Evolutionary conservation across 2,888 invertebrate genomes (phyloP).

Genomic region (Drosophila nr. perissopoda): DNA sequence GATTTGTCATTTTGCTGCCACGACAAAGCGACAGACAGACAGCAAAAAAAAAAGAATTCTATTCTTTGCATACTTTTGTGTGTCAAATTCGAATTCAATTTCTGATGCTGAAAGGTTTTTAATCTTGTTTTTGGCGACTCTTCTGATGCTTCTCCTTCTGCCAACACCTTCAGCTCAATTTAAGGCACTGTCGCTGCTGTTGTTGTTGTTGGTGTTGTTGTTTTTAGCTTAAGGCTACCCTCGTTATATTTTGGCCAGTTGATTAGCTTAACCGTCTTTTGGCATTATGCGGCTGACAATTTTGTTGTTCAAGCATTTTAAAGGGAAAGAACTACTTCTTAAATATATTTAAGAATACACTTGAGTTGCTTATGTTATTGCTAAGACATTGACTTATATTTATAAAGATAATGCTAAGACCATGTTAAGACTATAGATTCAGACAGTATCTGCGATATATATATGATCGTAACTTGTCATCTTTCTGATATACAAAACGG

Average conservation of each 20-base stretch:
- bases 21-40: conserved; percentile 36
- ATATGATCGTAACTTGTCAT: neutral
- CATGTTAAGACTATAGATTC: neutral
- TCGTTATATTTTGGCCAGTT: conserved; percentile 68
- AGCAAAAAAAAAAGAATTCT: conserved; percentile 38
- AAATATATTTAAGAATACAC: neutral
- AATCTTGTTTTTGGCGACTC: conserved; percentile 74
- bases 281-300: conserved; percentile 36
- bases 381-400: neutral
- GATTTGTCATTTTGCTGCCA: conserved; percentile 80
- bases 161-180: conserved; percentile 42
- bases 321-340: neutral
- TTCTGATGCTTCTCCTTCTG: conserved; percentile 25
- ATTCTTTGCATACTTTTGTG: conserved; percentile 78
- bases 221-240: conserved; percentile 54
- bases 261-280: conserved; percentile 68
- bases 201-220: conserved; percentile 11
- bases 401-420: neutral
- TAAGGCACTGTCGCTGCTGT: conserved; percentile 12
- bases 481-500: neutral
- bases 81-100: conserved; percentile 80
- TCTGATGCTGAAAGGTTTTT: conserved; percentile 80
- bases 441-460: neutral
- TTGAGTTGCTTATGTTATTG: neutral
- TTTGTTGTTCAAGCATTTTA: conserved; percentile 41